These are phyloP conservation scores for Siniperca obscura DNA, from an alignment of 2,797 vertebrate genomes.

Conservation along the genomic window DNA sequence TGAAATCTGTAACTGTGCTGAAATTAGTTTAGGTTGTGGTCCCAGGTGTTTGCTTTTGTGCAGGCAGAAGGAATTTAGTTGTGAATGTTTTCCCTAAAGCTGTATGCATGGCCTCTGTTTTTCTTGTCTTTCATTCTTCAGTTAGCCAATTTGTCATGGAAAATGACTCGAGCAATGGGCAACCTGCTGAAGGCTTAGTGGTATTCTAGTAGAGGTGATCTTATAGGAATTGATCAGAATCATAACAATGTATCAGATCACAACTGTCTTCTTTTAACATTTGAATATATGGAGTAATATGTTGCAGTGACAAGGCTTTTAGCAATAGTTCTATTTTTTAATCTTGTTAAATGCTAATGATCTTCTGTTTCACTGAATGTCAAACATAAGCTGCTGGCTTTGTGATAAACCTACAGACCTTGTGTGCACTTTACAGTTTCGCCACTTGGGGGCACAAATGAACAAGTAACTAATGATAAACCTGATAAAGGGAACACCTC, in stretches of 20 bases:
- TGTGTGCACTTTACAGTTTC: slow-evolving; percentile 54
- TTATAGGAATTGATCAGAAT: slow-evolving; percentile 25
- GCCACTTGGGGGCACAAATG: slow-evolving; percentile 84
- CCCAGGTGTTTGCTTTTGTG: slow-evolving; percentile 65
- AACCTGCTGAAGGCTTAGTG: slow-evolving; percentile 27
- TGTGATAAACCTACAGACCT: slow-evolving; percentile 4
- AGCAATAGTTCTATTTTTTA: not conserved
- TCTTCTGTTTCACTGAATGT: slow-evolving; percentile 15
- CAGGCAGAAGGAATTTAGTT: slow-evolving; percentile 43
- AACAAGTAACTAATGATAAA: slow-evolving; percentile 74
- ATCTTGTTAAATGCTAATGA: not conserved
- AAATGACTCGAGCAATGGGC: slow-evolving; percentile 40
- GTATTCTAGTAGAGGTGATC: not conserved
- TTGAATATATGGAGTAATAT: not conserved
- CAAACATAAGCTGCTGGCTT: slow-evolving; percentile 11
- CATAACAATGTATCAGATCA: not conserved
- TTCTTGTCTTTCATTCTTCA: slow-evolving; percentile 24
- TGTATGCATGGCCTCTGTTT: slow-evolving; percentile 16
- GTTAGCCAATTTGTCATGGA: slow-evolving; percentile 44
- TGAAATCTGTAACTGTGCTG: slow-evolving; percentile 54
- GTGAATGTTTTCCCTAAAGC: slow-evolving; percentile 57
- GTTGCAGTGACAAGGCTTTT: not conserved
- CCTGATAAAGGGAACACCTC: slow-evolving; percentile 55
- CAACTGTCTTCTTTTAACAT: not conserved
- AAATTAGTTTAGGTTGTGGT: slow-evolving; percentile 59